A percentile compares a stretch with the other conserved stretches of the same genome.
phyloP scores from a whole-genome alignment of 2,113 vertebrate genomes.

The Oriolus oriolus region DNA sequence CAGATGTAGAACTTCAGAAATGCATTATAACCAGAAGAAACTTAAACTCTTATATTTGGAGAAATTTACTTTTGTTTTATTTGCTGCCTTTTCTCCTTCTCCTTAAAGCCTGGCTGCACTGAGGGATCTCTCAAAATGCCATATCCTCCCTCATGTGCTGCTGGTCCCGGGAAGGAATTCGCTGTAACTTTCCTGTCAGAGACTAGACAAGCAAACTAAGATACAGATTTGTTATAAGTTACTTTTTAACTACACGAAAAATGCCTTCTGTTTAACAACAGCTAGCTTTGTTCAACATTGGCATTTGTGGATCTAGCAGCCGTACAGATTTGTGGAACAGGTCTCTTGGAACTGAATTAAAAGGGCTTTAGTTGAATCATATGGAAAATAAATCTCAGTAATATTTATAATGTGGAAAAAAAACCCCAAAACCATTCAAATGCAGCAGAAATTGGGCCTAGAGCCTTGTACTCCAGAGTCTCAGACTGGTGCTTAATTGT shows the following conservation, averaged over 20 bases:
- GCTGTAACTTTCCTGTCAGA: background rate
- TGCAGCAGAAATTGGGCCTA: background rate
- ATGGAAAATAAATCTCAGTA: background rate
- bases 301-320: background rate
- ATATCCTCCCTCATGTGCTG: background rate
- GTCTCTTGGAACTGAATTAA: background rate
- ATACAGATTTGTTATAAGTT: background rate
- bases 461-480: background rate
- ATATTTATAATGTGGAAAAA: background rate
- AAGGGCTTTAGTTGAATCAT: background rate
- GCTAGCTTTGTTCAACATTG: background rate
- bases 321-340: background rate
- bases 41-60: background rate
- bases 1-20: background rate
- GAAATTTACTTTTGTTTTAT: background rate
- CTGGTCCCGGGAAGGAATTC: background rate
- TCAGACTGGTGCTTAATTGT: background rate
- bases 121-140: rapidly evolving
- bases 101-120: background rate
- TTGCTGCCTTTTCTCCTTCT: background rate
- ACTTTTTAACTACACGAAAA: background rate
- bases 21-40: background rate
- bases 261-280: background rate
- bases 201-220: background rate
- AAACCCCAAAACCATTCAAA: background rate